These are phyloP conservation scores for Patella caerulea DNA, from an alignment of 2,888 invertebrate species.

Conservation along the genomic window DNA sequence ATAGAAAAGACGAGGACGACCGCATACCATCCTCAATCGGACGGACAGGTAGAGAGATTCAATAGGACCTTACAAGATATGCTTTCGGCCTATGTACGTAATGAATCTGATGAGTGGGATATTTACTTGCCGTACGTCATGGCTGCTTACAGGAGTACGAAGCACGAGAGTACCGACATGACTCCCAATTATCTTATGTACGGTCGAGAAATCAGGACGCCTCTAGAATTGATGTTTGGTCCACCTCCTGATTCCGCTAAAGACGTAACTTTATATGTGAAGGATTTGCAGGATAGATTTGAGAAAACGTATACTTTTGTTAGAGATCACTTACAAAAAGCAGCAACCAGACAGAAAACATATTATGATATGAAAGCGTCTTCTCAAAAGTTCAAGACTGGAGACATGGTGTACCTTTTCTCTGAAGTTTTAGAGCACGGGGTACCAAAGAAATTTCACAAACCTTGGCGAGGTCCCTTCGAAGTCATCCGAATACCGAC, in stretches of 20 bases:
- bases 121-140: slow-evolving; percentile 29
- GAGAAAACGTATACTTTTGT: neutral
- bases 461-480: slow-evolving; percentile 11
- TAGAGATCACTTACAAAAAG: neutral
- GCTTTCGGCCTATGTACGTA: slow-evolving; percentile 27
- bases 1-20: slow-evolving; percentile 31
- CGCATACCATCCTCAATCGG: slow-evolving; percentile 8
- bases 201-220: slow-evolving; percentile 12
- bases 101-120: slow-evolving; percentile 33
- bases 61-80: slow-evolving; percentile 30
- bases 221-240: slow-evolving; percentile 31
- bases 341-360: neutral
- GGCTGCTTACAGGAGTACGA: slow-evolving; percentile 31
- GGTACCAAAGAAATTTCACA: slow-evolving; percentile 1
- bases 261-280: neutral
- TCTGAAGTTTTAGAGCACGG: neutral
- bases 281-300: slow-evolving; percentile 3
- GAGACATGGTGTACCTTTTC: slow-evolving; percentile 8
- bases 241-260: slow-evolving; percentile 2
- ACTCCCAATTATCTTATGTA: slow-evolving; percentile 31
- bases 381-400: neutral
- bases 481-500: slow-evolving; percentile 1
- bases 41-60: slow-evolving; percentile 29
- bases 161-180: slow-evolving; percentile 28
- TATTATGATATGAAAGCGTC: slow-evolving; percentile 4